Base-by-base conservation (phyloP, 2,888 invertebrate genomes). In the Rapana venosa region DNA sequence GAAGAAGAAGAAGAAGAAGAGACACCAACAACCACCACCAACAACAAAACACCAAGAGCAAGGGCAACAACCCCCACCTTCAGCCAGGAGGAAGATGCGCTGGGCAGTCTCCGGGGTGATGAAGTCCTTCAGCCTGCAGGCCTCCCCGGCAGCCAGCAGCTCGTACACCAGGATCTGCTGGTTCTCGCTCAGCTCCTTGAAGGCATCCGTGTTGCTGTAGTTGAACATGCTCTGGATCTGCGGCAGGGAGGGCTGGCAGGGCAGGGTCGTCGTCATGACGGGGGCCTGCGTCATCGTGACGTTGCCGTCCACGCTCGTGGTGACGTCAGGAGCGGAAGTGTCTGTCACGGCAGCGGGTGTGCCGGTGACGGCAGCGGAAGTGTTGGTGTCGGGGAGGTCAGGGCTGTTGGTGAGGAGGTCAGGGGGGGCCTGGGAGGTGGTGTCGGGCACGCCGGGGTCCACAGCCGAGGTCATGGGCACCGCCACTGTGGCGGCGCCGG, bases 141-240 rank as follows among this genome's bases (percentile, higher is more conserved):
- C 87, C 74, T 90, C 90, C 0, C 66, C 74, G 0, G 90, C 90
- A 11, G 90, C 90, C 86, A 90, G 87, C 70, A 83, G 32, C 61
- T 90, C 90, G 35, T 88, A 90, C n/a, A 89, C 58, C 56, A 90
- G 32, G 66, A 90, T 88, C 66, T 90, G 90, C 85, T 90, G 88
- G 87, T 87, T 88, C 32, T 88, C 74, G 22, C 85, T 89, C 70
- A 89, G 85, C 15, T 30, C 47, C 30, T 74, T 30, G 89, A 89
- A 89, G n/a, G 85, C 85, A 22, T 35, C 70, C 47, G 83, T 26
- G 47, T 89, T 89, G 74, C 56, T 85, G 89, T 66, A 89, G 77
- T 17, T 30, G 32, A 36, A 66, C 74, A 85, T 85, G 15, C 30
- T 74, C 56, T 85, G 47, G 70, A 89, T 85, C 85, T 85, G 13